Base-by-base conservation (phyloP, 2,113 vertebrate genomes). In the Laterallus jamaicensis region DNA sequence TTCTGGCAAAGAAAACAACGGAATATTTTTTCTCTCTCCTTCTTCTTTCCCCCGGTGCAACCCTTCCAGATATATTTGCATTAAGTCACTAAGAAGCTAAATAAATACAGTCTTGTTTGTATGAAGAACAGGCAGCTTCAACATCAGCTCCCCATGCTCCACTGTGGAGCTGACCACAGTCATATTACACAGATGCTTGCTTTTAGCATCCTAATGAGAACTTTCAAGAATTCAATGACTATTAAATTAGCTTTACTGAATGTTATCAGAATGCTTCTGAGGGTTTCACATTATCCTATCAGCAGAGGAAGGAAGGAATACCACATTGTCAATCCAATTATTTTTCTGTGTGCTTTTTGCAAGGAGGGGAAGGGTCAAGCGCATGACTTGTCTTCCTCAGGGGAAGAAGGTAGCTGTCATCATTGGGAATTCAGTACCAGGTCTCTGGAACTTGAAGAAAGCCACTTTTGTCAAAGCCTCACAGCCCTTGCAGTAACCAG, bases 211-310 rank as follows among this genome's bases (percentile, higher is more conserved):
- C 70, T 94, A 91, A 93, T 95, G 68, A 94, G 75, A 84, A 92
- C 89, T 96, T 96, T 90, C 82, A 96, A 88, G 66, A 95, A 92
- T 93, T 89, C 83, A 76, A 93, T 90, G 79, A 88, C 69, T 95
- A 96, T 83, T 86, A 77, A 89, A 90, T 95, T 88, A 95, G 56
- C 50, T 63, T 86, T 80, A 56, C 44, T 90, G 73, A 94, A 94
- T 59, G 84, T 74, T 90, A 92, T 93, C 96, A 73, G 74, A 94
- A 91, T 59, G 50, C 75, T 94, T 86, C 75, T 87, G 81, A 82
- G 69, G 39, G 44, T 69, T 95, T 94, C 24, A 2, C 39, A 54
- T 82, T 95, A 92, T 66, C n/a, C 82, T 76, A 82, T 92, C 92
- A 86, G 91, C 62, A 78, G 50, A 87, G 66, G 77, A 94, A 84